A percentile compares a stretch with the other conserved stretches of the same genome.
These are phyloP conservation scores for Capra hircus DNA, from an alignment of 2,113 vertebrate species.

Conservation along the genomic window DNA sequence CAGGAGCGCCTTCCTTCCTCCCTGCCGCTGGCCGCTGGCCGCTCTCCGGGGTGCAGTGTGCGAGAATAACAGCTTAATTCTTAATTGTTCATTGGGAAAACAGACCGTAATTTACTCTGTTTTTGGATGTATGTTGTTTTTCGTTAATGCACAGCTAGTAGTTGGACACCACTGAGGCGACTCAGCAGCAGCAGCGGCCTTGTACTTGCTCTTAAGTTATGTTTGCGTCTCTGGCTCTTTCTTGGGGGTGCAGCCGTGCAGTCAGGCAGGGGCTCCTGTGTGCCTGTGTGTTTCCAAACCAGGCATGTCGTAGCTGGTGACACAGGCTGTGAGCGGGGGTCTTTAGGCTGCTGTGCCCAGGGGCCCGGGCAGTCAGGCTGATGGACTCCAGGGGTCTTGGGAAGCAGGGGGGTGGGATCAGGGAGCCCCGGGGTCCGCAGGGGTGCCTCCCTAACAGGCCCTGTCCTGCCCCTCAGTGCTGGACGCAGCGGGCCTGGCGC, in stretches of 20 bases:
- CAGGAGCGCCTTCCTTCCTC: background rate
- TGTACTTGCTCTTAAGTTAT: background rate
- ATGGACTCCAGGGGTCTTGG: background rate
- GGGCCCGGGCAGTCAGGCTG: background rate
- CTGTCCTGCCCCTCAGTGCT: slow-evolving; percentile 79
- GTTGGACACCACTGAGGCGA: too few relatives aligned
- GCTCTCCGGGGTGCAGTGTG: fast-evolving
- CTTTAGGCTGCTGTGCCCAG: background rate
- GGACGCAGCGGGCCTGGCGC: slow-evolving; percentile 81
- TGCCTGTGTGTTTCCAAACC: background rate
- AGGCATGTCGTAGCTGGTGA: too few relatives aligned
- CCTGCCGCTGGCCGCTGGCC: too few relatives aligned
- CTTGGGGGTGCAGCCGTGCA: background rate
- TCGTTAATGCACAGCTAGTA: background rate
- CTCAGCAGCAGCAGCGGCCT: background rate
- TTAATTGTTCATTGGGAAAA: background rate
- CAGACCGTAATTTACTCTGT: background rate
- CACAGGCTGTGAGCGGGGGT: background rate
- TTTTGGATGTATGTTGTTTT: background rate
- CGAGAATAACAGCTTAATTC: background rate
- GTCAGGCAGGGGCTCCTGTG: background rate
- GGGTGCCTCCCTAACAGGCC: background rate
- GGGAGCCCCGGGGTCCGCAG: background rate
- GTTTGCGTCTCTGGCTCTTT: background rate
- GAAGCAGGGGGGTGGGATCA: background rate